Evolutionary conservation across 2,113 vertebrate genomes (phyloP).

Genomic region (Dicaeum eximium): DNA sequence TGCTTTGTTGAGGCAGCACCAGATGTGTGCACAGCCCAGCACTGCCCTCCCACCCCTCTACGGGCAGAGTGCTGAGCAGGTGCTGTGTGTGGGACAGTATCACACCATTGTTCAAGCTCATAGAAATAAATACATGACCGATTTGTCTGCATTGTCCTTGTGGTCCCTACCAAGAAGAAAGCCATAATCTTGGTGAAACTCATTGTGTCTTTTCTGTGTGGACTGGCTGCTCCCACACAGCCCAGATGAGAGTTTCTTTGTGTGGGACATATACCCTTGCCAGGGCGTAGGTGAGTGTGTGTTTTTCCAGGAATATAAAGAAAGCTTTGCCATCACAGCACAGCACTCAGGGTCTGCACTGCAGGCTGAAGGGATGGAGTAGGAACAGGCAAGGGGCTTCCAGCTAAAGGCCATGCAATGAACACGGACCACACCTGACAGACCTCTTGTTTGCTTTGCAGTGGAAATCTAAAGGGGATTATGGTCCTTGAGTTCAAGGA

Average conservation of each 20-base stretch:
- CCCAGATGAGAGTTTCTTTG: neutral
- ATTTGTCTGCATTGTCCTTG: neutral
- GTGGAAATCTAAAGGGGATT: neutral
- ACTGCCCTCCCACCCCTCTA: neutral
- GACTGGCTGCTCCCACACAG: neutral
- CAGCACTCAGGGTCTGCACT: neutral
- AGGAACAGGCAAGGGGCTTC: neutral
- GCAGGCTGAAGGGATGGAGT: neutral
- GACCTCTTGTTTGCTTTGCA: neutral
- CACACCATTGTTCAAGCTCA: neutral
- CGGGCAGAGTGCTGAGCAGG: accelerated
- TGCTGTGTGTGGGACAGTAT: neutral
- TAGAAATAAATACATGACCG: neutral
- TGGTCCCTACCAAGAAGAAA: neutral
- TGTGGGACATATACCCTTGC: neutral
- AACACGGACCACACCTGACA: neutral
- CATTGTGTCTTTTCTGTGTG: neutral
- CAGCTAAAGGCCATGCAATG: accelerated
- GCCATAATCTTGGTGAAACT: neutral
- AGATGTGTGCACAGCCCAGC: neutral
- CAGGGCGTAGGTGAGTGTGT: neutral
- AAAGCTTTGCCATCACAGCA: neutral
- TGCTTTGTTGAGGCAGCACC: neutral
- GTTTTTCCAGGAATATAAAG: neutral
- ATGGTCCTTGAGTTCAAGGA: neutral